phyloP scores from a whole-genome alignment of 2,113 vertebrate genomes.

The Brienomyrus brachyistius region DNA sequence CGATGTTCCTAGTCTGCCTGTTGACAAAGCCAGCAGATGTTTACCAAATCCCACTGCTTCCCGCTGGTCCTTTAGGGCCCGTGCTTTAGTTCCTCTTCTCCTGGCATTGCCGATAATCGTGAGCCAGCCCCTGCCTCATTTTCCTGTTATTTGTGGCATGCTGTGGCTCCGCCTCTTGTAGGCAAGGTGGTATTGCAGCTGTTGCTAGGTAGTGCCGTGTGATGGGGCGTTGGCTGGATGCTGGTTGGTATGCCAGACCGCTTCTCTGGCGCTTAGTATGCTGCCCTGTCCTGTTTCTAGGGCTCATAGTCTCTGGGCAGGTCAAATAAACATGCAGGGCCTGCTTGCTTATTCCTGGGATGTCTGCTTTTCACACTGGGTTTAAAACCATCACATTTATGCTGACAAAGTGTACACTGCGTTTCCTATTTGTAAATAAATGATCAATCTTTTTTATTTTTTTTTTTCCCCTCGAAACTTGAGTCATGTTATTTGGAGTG shows the following conservation, averaged over 20 bases:
- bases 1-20: background rate
- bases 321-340: background rate
- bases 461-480: background rate
- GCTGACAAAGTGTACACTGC: background rate
- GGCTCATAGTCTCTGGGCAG: background rate
- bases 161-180: background rate
- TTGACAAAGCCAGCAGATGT: background rate
- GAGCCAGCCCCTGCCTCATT: background rate
- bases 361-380: background rate
- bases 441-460: background rate
- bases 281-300: background rate
- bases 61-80: background rate
- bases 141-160: too few relatives aligned
- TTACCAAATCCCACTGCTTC: background rate
- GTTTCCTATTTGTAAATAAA: background rate
- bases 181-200: background rate
- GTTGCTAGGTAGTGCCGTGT: background rate
- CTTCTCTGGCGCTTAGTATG: background rate
- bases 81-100: background rate
- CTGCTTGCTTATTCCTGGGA: background rate
- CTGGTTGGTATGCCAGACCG: background rate
- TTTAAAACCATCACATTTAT: background rate
- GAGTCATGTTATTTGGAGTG: background rate
- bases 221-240: background rate
- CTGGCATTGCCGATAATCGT: background rate